phyloP scores from a whole-genome alignment of 2,113 vertebrate species.

The Pelecanoides urinatrix region DNA sequence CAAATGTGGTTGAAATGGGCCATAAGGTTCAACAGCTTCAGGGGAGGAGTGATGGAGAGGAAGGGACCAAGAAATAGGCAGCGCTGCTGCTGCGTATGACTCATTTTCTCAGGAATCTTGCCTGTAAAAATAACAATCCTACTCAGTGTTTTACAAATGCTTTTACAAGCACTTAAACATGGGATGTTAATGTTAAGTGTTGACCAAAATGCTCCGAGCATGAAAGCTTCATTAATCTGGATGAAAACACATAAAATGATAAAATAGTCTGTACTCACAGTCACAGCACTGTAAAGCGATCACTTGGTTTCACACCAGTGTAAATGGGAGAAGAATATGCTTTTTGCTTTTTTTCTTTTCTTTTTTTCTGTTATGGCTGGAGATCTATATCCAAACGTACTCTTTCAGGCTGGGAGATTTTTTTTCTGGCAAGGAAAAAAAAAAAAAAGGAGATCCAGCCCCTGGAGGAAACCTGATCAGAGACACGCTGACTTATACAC shows the following conservation, averaged over 20 bases:
- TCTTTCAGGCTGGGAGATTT: background rate
- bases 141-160: background rate
- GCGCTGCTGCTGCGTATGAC: background rate
- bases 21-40: background rate
- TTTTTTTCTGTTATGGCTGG: background rate
- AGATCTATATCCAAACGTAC: background rate
- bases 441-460: background rate
- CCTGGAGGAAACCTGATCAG: conserved; percentile 54
- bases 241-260: conserved; percentile 19
- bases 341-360: background rate
- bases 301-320: background rate
- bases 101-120: conserved; percentile 29
- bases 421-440: background rate
- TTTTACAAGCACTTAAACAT: conserved; percentile 16
- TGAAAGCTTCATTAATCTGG: conserved; percentile 41
- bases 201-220: conserved; percentile 29
- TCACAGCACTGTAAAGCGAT: background rate
- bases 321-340: background rate
- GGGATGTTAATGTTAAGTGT: background rate
- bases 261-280: background rate
- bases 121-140: conserved; percentile 2
- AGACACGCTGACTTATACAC: background rate
- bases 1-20: background rate
- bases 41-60: background rate
- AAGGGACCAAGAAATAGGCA: background rate